Evolutionary conservation across 2,888 invertebrate genomes (phyloP), one percentile per base, ranked within the genome.

Genomic region (Molorchus minor): DNA sequence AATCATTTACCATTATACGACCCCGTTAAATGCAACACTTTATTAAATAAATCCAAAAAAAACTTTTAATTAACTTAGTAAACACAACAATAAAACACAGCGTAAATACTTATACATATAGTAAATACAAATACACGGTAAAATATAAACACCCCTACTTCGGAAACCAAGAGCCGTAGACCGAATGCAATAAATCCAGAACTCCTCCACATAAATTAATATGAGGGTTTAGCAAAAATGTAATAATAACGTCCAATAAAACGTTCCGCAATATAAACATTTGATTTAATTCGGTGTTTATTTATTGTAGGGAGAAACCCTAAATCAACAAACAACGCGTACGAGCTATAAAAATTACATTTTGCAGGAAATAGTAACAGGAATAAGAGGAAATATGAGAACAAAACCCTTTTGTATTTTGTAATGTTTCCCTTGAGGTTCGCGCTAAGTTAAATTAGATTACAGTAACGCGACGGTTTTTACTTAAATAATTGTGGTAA

Each of bases 361-460:
- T 52, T 52, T 29, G 12, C 19, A 19, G 52, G 17, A 52, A 41
- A 33, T n/a, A n/a, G 21, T 52, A 52, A 13, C 21, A 41, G 13
- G 40, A 10, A 41, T 40, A 29, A 19, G 30, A 30, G 7, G 52
- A 52, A 33, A 52, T 29, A 12, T 29, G 30, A 12, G 15, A 49
- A 21, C 21, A 44, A 44, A 36, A 36, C 44, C 33, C 25, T n/a
- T 15, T 54, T 44, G 47, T 16, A 10, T 33, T 15, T 16, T 0
- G 30, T 35, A 47, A 33, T 54, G 54, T 43, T 19, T 52, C 16
- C 29, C 17, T 16, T 54, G 36, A 54, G 44, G 54, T 54, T 54
- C 36, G 38, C 44, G 29, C 44, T 44, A 54, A 54, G 44, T 36
- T 38, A 35, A 54, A 54, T 54, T 54, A 54, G 36, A 38, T 54